Evolutionary conservation across 1,140 invertebrate species (phyloP), one percentile per base, ranked within the genome.

Genomic region (Calliphora vicina): DNA sequence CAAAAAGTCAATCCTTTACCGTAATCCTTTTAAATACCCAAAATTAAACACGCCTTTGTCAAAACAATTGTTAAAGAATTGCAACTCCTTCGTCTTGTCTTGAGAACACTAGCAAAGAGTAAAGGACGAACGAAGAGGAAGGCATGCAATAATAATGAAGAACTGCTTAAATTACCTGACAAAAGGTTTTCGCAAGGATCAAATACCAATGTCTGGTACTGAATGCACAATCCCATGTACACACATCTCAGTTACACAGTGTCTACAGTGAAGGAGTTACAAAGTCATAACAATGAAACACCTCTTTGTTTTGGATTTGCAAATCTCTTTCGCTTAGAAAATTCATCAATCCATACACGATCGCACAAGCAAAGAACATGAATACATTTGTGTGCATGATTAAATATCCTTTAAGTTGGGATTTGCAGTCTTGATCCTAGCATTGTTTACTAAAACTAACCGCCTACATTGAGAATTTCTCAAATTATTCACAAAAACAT

Each of bases 231-330:
- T 83, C 87, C 87, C 86, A 84, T 83, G 84, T 80, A 45, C 72
- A 29, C 45, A 72, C 29, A 50, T 73, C 12, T 73, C 23, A n/a
- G 23, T 74, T 35, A 27, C 35, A 15, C 17, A 50, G 9, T 25
- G 13, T 45, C 10, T 43, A 23, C 20, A 61, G 80, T 82, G 87
- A 89, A 89, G 88, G 88, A 89, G 88, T 89, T 89, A 86, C 88
- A 86, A 87, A 88, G 87, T 86, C 85, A 86, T 89, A 89, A 89
- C 89, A 88, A 89, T 88, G 89, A 89, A 89, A 89, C 88, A 89
- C 88, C 88, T 88, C 89, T 89, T 86, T 88, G 83, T 85, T 78
- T 29, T 23, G 26, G 26, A 72, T 67, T 67, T 67, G 61, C 61
- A 20, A 67, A 67, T 23, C 23, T 10, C 61, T 17, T 50, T 50